Percentiles rank a stretch among this genome's conserved stretches.
phyloP scores from a whole-genome alignment of 2,888 invertebrate species.

The Epirrhoe alternata region DNA sequence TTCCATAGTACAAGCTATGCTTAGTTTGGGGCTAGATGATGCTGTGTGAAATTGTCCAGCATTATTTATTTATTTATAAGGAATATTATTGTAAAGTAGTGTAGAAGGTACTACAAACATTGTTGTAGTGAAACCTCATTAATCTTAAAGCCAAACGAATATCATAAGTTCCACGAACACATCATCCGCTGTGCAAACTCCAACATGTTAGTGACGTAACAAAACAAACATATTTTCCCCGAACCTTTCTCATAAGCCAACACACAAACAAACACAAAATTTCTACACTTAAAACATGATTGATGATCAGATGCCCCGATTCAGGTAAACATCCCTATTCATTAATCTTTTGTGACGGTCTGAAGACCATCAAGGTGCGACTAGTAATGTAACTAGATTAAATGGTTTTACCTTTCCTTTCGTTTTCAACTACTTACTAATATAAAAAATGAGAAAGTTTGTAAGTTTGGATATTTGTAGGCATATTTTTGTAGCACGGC shows the following conservation, averaged over 20 bases:
- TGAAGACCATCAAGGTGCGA: slow-evolving; percentile 38
- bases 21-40: no score
- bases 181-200: slow-evolving; percentile 19
- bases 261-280: slow-evolving; percentile 39
- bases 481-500: no score
- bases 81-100: no score
- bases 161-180: slow-evolving; percentile 4
- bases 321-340: slow-evolving; percentile 48
- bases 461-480: no score
- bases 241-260: slow-evolving; percentile 43
- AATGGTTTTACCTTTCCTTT: no score
- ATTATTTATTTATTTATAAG: no score
- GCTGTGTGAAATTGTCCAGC: no score
- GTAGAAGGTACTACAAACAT: not conserved
- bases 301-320: slow-evolving; percentile 52
- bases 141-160: slow-evolving; percentile 15
- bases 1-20: no score
- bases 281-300: slow-evolving; percentile 53
- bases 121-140: not conserved
- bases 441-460: no score
- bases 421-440: no score
- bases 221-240: slow-evolving; percentile 33
- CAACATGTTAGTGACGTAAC: slow-evolving; percentile 30
- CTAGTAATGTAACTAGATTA: no score
- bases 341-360: slow-evolving; percentile 51